Evolutionary conservation across 1,140 invertebrate genomes (phyloP).

Genomic region (Melipona quadrifasciata): DNA sequence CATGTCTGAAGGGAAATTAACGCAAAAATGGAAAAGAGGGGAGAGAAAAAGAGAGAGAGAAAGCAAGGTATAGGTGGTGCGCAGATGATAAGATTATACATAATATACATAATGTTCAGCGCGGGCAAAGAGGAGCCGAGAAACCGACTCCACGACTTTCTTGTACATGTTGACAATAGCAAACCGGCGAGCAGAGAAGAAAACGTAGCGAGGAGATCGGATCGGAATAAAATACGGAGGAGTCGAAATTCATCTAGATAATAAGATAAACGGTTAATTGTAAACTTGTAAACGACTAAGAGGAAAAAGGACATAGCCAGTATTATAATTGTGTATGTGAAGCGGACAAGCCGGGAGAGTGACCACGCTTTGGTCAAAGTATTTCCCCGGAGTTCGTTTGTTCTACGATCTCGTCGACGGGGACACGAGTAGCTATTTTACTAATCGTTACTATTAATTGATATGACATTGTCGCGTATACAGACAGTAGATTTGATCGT

Average conservation of each 20-base stretch:
- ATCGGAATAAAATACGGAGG: background rate
- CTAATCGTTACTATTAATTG: constrained; percentile 24
- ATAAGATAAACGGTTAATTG: constrained; percentile 69
- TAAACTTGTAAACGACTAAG: constrained; percentile 67
- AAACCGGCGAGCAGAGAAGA: constrained; percentile 23
- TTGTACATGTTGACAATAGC: constrained; percentile 66
- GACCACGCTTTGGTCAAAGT: background rate
- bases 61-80: constrained; percentile 22
- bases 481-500: background rate
- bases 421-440: constrained; percentile 41
- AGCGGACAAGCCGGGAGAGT: background rate
- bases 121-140: constrained; percentile 12
- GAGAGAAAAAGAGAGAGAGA: background rate
- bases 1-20: background rate
- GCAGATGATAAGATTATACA: constrained; percentile 49
- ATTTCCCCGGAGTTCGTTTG: constrained; percentile 28
- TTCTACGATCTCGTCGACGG: constrained; percentile 41
- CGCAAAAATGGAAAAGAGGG: background rate
- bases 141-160: constrained; percentile 31
- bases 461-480: background rate
- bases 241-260: constrained; percentile 68
- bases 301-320: constrained; percentile 71
- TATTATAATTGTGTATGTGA: constrained; percentile 71
- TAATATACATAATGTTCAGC: constrained; percentile 59
- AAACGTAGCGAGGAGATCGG: background rate